Conservation (phyloP, 1,140 invertebrate genomes). For the Tyrophagus putrescentiae region DNA sequence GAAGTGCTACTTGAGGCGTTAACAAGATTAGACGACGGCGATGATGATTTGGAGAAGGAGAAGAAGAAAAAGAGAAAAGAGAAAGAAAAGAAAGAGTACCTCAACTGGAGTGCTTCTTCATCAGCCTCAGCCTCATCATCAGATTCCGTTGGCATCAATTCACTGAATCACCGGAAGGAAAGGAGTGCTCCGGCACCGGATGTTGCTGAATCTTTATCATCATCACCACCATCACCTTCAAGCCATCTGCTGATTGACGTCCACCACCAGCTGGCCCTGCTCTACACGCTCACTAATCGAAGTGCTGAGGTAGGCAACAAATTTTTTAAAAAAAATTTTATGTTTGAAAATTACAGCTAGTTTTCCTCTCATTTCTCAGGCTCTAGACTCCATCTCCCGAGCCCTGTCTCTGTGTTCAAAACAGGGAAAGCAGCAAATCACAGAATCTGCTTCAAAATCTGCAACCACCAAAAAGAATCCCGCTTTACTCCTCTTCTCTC, state of each 20-base stretch:
- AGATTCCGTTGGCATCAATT: too few species aligned
- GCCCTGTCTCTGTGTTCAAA: conserved; percentile 24
- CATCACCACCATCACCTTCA: background rate
- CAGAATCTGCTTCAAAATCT: background rate
- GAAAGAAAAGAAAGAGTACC: too few species aligned
- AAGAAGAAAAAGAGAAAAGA: too few species aligned
- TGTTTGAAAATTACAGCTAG: background rate
- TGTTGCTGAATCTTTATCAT: background rate
- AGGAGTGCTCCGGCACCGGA: too few species aligned
- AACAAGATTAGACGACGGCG: background rate
- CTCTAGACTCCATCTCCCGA: conserved; percentile 24
- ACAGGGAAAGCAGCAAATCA: conserved; percentile 8
- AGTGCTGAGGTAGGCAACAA: conserved; percentile 26
- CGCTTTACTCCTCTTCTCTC: background rate
- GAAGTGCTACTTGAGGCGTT: conserved; percentile 23
- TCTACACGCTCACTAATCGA: conserved; percentile 26
- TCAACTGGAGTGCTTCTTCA: too few species aligned
- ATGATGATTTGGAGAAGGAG: too few species aligned
- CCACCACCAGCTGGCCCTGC: conserved; percentile 24
- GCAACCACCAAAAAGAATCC: background rate
- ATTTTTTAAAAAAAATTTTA: conserved; percentile 8
- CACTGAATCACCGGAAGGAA: too few species aligned
- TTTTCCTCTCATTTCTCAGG: conserved; percentile 15
- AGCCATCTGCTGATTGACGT: conserved; percentile 8
- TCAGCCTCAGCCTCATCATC: too few species aligned